Evolutionary conservation across 2,888 invertebrate species (phyloP), one percentile per base, ranked within the genome.

Genomic region (Dryomyza anilis): DNA sequence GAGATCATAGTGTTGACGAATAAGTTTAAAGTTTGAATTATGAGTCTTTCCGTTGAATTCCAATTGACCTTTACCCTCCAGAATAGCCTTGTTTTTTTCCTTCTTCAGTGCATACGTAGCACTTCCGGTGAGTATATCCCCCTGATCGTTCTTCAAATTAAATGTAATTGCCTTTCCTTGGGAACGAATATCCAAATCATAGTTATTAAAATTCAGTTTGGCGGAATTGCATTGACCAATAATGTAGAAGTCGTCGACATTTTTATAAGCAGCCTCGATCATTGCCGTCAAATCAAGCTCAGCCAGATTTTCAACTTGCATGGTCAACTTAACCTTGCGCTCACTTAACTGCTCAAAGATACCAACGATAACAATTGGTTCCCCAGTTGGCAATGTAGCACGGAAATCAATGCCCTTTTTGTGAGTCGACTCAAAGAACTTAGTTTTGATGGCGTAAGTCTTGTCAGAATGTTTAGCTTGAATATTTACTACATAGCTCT

Each of bases 41-140:
- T 89, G 88, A 66, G 87, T 86, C 61, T 89, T 87, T 1, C 91
- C 89, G 62, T 87, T 86, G n/a, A 90, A 85, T 73, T 89, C 89
- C 16, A 93, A 84, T 45, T 87, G 87, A 1, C 93, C 93, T 7
- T 88, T 89, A 1, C 93, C 93, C 78, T 93, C 93, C 7, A 92
- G 85, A 62, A 90, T 89, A 59, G 87, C 85, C 78, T 91, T 91
- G 14, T 88, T 87, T 33, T 87, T 89, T 78, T 91, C 91, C 65
- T 89, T 88, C 70, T 90, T 89, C 67, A 89, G 86, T 66, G 87
- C 87, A 81, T 89, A 92, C 5, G 86, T 88, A 2, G 90, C 89
- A 75, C 88, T 89, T 71, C 93, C 93, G 73, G 89, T 87, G 2
- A 93, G 74, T 8, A 92, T 77, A 60, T 90, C 87, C 19, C 72